Conservation (phyloP, 2,797 vertebrate species). For the Gymnopithys bicolor region DNA sequence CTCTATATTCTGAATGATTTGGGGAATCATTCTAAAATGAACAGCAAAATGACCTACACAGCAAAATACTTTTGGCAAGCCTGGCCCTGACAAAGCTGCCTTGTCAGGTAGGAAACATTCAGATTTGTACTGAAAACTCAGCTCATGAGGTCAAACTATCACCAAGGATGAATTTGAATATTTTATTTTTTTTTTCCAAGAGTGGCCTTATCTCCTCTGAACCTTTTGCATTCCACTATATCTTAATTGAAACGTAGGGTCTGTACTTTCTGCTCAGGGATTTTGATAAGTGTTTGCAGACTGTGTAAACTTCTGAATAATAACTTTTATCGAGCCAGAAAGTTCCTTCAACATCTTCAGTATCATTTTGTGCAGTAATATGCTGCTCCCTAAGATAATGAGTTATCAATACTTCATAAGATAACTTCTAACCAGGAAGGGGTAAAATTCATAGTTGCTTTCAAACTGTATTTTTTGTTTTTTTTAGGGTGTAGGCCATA, state of each 20-base stretch:
- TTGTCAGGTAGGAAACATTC: not conserved
- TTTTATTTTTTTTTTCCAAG: slow-evolving; percentile 14
- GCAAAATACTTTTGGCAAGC: not conserved
- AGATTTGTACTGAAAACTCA: slow-evolving; percentile 22
- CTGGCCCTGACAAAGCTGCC: not conserved
- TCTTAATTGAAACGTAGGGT: slow-evolving; percentile 81
- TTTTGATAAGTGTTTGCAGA: slow-evolving; percentile 82
- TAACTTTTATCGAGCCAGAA: slow-evolving; percentile 75
- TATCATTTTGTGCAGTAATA: slow-evolving; percentile 78
- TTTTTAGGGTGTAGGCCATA: slow-evolving; percentile 67
- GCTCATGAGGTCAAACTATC: slow-evolving; percentile 44
- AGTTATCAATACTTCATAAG: slow-evolving; percentile 77
- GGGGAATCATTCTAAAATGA: not conserved
- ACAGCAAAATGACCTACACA: not conserved
- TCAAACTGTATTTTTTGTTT: slow-evolving; percentile 23
- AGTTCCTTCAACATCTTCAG: slow-evolving; percentile 74
- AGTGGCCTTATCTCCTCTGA: slow-evolving; percentile 72
- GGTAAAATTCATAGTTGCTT: slow-evolving; percentile 65
- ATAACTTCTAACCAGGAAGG: slow-evolving; percentile 71
- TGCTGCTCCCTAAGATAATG: slow-evolving; percentile 80
- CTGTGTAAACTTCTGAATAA: slow-evolving; percentile 81
- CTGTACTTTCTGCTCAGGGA: slow-evolving; percentile 81
- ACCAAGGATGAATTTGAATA: slow-evolving; percentile 71
- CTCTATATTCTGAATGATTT: not conserved
- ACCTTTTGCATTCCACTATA: slow-evolving; percentile 76